A percentile compares a stretch with the other conserved stretches of the same genome.
phyloP scores from a whole-genome alignment of 2,797 vertebrate genomes.

The Chaetodon trifasciatus region DNA sequence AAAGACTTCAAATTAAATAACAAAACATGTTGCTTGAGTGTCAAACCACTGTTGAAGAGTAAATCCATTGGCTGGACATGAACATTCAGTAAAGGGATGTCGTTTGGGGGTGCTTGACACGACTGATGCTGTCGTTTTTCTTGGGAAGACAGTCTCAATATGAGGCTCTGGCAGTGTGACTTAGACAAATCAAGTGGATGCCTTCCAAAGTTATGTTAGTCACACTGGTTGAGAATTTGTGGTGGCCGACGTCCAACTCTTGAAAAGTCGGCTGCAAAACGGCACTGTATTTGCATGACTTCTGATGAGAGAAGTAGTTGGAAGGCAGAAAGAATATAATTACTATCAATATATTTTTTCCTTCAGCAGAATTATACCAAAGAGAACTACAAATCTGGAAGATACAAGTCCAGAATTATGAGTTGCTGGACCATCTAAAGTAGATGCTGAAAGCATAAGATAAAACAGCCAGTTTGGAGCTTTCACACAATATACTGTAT shows the following conservation, averaged over 20 bases:
- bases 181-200: slow-evolving; percentile 1
- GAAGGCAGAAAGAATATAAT: neutral
- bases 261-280: neutral
- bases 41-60: no score
- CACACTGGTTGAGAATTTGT: neutral
- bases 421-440: no score
- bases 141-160: no score
- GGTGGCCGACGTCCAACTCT: neutral
- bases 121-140: slow-evolving; percentile 9
- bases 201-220: neutral
- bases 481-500: neutral
- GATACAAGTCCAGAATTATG: no score
- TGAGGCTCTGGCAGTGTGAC: neutral
- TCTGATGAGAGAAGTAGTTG: neutral
- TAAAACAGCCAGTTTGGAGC: neutral
- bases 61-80: no score
- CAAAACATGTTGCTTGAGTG: no score
- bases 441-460: no score
- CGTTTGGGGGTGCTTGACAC: neutral
- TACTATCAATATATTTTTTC: neutral
- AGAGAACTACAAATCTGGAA: no score
- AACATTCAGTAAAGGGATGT: no score
- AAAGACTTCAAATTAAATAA: no score
- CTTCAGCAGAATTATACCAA: neutral
- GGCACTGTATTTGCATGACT: neutral